Conservation (phyloP, 92 coral and sea anemone species). For the Palythoa caribaeorum region DNA sequence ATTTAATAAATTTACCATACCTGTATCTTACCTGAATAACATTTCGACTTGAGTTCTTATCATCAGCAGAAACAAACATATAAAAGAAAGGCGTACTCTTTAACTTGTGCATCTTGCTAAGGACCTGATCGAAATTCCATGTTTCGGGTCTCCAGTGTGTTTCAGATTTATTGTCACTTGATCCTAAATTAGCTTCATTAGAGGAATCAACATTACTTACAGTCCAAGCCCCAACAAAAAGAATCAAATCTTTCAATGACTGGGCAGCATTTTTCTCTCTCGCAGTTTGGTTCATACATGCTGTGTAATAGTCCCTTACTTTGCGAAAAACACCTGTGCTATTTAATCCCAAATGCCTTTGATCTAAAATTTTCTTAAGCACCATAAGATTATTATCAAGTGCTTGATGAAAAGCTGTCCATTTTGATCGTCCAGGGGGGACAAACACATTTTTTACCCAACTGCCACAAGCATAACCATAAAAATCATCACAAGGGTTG, state of each 20-base stretch:
- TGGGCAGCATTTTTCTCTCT: slow-evolving; percentile 72
- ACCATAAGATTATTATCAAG: slow-evolving; percentile 77
- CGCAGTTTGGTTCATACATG: slow-evolving; percentile 80
- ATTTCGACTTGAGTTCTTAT: slow-evolving; percentile 87
- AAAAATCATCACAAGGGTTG: slow-evolving; percentile 92
- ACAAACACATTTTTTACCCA: slow-evolving; percentile 79
- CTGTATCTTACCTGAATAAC: slow-evolving; percentile 86
- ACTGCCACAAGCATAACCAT: slow-evolving; percentile 87
- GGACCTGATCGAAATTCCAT: slow-evolving; percentile 98
- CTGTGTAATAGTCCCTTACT: slow-evolving; percentile 79
- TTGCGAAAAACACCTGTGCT: slow-evolving; percentile 73
- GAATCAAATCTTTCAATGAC: slow-evolving; percentile 82
- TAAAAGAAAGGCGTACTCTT: slow-evolving; percentile 97
- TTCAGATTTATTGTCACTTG: slow-evolving; percentile 54
- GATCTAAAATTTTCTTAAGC: slow-evolving; percentile 83
- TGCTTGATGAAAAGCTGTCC: slow-evolving; percentile 90
- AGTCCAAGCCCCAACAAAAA: slow-evolving; percentile 89
- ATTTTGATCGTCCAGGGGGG: slow-evolving; percentile 81
- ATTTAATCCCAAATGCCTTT: slow-evolving; percentile 58
- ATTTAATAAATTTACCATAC: background rate
- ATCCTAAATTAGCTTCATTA: background rate
- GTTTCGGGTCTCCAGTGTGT: slow-evolving; percentile 89
- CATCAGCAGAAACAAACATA: slow-evolving; percentile 98
- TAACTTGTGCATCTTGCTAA: slow-evolving; percentile 91
- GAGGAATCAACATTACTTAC: slow-evolving; percentile 47